These are phyloP conservation scores for Eubucco bourcierii DNA, from an alignment of 2,113 vertebrate genomes.

Conservation along the genomic window DNA sequence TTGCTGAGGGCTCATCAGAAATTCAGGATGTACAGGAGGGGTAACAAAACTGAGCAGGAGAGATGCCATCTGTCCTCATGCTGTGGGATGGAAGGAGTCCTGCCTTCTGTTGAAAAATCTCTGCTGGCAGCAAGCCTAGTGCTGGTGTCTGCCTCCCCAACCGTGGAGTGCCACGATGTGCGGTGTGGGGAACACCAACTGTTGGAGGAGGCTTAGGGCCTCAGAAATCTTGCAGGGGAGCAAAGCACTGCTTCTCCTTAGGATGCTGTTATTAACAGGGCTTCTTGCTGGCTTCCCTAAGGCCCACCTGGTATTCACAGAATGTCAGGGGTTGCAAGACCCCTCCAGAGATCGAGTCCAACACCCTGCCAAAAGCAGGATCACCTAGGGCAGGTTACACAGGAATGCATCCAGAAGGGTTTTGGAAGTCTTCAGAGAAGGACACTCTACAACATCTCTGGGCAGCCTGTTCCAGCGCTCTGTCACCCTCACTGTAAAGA, in stretches of 20 bases:
- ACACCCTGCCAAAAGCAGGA: too few relatives aligned
- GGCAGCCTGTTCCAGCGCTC: too few relatives aligned
- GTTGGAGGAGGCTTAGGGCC: background rate
- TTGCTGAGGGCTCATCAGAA: background rate
- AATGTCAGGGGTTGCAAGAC: too few relatives aligned
- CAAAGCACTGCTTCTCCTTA: background rate
- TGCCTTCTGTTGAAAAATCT: background rate
- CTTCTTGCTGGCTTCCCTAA: background rate
- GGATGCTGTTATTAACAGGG: background rate
- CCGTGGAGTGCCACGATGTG: fast-evolving
- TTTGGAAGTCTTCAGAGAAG: too few relatives aligned
- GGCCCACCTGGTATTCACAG: background rate
- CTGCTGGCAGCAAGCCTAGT: background rate
- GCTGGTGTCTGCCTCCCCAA: background rate
- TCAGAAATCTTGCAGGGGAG: background rate
- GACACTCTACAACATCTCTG: too few relatives aligned
- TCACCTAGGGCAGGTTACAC: too few relatives aligned
- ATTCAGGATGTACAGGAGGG: background rate
- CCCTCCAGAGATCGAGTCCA: too few relatives aligned
- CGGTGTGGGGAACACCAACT: fast-evolving
- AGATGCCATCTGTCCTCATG: background rate
- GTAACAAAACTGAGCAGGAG: background rate
- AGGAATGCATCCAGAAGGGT: too few relatives aligned
- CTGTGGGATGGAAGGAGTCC: background rate
- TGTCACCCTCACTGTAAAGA: too few relatives aligned